Base-by-base conservation (phyloP, 2,888 invertebrate species). In the Polyommatus iphigenia region DNA sequence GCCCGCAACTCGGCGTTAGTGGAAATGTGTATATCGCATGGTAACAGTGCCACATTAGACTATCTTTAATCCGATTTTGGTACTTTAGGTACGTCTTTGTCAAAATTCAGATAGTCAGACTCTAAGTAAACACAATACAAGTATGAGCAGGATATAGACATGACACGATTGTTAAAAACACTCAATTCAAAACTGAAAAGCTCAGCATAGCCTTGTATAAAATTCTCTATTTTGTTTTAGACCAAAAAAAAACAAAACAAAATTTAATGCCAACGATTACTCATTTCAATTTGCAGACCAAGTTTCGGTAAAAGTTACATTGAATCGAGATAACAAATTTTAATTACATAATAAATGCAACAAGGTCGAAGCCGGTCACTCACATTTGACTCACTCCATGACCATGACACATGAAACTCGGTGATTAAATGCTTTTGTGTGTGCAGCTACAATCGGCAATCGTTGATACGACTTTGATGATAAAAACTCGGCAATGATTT, bases 291-390 rank as follows among this genome's bases (percentile, higher is more conserved):
- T 62, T 24, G 3, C 13, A 13, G 24, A 4, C 24, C 0, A 62
- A 62, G 62, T 24, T 62, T 62, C 13, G 4, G 13, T 29, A 62
- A 62, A 62, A 62, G n/a, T 62, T 24, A 62, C 62, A 24, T 13
- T 24, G 3, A 24, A 62, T 10, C 20, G 24, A 62, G 62, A 24
- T 62, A 62, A 62, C 62, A 24, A 62, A 62, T 62, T 62, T 67
- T 32, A 32, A 67, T 67, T 67, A 67, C 67, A 29, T 67, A 67
- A 67, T 67, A 67, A 67, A 67, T 67, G 67, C 67, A 67, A 29
- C 67, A 67, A 67, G 67, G 67, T 67, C 67, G 24, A 5, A 15
- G 29, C 15, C 67, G 67, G 67, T 67, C 67, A 67, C 1, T 67
- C 20, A 67, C 67, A 15, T 32, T 29, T 67, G 67, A 67, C 67